Evolutionary conservation across 1,140 invertebrate species (phyloP).

Genomic region (Pissodes strobi): DNA sequence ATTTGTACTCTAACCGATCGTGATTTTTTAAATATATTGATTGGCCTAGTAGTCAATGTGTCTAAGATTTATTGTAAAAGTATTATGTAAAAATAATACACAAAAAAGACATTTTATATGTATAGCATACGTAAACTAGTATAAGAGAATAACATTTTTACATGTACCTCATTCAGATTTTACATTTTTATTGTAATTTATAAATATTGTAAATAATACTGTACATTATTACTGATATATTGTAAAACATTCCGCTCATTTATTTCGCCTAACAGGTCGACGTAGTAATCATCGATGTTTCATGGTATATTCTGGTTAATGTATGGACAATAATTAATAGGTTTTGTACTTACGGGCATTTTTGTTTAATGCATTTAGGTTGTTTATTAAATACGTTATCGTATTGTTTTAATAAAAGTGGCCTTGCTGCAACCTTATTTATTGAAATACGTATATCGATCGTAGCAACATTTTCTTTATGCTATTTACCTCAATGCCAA

Average conservation of each 20-base stretch:
- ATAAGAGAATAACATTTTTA: conserved; percentile 16
- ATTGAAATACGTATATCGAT: not conserved
- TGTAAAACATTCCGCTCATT: not conserved
- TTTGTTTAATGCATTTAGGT: not conserved
- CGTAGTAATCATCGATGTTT: conserved; percentile 19
- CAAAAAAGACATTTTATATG: conserved; percentile 12
- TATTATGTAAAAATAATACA: not conserved
- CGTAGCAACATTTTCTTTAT: not conserved
- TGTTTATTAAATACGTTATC: not conserved
- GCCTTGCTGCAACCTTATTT: not conserved
- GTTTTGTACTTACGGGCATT: conserved; percentile 7
- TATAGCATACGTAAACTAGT: not conserved
- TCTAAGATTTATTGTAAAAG: too few relatives aligned
- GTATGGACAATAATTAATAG: conserved; percentile 26
- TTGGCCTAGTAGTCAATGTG: too few relatives aligned
- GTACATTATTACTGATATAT: not conserved
- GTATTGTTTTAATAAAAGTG: not conserved
- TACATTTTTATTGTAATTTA: conserved; percentile 6
- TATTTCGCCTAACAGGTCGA: not conserved
- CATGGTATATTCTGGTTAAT: conserved; percentile 18
- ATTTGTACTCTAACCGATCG: too few relatives aligned
- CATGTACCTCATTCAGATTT: conserved; percentile 22
- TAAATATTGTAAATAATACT: conserved; percentile 17
- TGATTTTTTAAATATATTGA: too few relatives aligned
- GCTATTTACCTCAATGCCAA: too few relatives aligned